Evolutionary conservation across 2,888 invertebrate species (phyloP).

Genomic region (Diaphora mendica): DNA sequence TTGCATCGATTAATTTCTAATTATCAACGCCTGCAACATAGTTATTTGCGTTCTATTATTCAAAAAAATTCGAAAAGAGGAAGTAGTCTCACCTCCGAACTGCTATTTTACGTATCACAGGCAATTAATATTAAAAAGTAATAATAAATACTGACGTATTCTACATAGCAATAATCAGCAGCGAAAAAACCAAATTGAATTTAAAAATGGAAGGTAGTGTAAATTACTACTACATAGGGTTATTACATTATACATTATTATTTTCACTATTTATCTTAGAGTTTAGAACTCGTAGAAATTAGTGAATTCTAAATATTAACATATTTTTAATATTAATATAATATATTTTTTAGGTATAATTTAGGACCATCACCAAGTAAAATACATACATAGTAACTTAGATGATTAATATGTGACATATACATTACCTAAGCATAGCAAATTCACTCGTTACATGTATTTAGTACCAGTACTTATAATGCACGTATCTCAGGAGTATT

Average conservation of each 20-base stretch:
- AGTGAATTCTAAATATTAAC: background rate
- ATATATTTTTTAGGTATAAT: background rate
- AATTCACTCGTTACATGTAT: background rate
- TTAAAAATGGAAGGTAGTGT: background rate
- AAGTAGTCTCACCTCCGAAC: background rate
- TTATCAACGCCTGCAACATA: background rate
- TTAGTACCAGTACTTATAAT: background rate
- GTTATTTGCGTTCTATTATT: background rate
- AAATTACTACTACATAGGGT: background rate
- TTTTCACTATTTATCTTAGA: background rate
- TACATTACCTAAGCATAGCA: too few relatives aligned
- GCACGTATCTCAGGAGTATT: constrained; percentile 13
- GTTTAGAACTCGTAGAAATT: background rate
- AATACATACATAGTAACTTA: too few relatives aligned
- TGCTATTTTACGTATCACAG: background rate
- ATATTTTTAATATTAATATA: background rate
- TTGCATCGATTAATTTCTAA: constrained; percentile 32
- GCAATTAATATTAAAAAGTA: background rate
- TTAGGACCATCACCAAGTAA: background rate
- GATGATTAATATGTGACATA: too few relatives aligned
- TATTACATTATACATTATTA: background rate
- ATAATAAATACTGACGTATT: background rate
- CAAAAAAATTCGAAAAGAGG: background rate
- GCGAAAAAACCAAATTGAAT: background rate
- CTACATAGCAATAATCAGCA: background rate